Conservation (phyloP, 2,113 vertebrate species). For the Tachysurus vachellii region DNA sequence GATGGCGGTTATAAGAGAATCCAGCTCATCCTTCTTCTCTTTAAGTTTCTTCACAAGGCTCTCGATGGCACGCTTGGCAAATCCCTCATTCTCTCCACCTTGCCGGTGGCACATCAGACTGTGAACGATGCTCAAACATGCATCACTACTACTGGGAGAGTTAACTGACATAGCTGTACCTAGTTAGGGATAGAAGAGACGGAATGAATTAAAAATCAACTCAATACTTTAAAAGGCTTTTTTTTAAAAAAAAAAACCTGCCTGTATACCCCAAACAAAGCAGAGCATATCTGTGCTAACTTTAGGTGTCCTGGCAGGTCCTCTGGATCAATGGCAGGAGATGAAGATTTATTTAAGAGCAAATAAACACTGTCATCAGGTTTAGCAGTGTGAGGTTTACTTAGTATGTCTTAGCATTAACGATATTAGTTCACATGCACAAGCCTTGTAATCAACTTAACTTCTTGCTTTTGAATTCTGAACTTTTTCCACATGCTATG, state of each 20-base stretch:
- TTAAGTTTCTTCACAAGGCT: conserved; percentile 79
- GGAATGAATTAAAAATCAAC: not conserved
- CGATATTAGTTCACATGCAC: not conserved
- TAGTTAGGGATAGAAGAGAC: not conserved
- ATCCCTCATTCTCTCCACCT: conserved; percentile 80
- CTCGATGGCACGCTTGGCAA: conserved; percentile 82
- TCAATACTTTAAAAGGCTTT: not conserved
- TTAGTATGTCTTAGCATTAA: not conserved
- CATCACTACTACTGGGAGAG: conserved; percentile 70
- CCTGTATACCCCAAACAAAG: not conserved
- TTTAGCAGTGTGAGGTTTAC: not conserved
- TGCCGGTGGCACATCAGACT: conserved; percentile 86
- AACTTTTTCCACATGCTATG: not conserved
- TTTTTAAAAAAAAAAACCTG: not conserved
- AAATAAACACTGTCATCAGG: not conserved
- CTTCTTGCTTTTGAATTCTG: not conserved
- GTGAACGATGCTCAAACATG: conserved; percentile 82
- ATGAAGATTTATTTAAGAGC: not conserved
- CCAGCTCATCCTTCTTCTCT: conserved; percentile 84
- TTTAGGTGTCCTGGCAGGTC: not conserved
- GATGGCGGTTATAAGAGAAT: conserved; percentile 80
- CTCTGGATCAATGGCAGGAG: not conserved
- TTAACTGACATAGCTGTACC: conserved; percentile 68
- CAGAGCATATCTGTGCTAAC: not conserved
- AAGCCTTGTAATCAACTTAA: not conserved